These are phyloP conservation scores for Panorpa germanica DNA, from an alignment of 2,888 invertebrate species.

Conservation along the genomic window DNA sequence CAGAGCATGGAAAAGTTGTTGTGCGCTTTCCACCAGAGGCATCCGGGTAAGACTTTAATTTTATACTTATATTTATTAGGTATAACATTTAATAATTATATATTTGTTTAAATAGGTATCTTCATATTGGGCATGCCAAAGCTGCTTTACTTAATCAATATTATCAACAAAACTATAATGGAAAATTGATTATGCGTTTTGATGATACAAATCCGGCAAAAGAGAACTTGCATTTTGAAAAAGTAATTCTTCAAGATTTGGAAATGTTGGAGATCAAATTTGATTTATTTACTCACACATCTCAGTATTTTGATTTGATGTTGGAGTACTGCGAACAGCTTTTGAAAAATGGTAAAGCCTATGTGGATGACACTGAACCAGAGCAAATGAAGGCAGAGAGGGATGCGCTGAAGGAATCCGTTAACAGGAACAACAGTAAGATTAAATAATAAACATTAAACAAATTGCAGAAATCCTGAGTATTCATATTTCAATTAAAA, in stretches of 20 bases:
- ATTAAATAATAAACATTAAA: slow-evolving; percentile 11
- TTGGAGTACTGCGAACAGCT: slow-evolving; percentile 72
- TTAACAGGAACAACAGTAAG: slow-evolving; percentile 68
- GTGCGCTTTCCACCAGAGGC: slow-evolving; percentile 99
- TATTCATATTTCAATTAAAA: not conserved
- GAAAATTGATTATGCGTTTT: slow-evolving; percentile 93
- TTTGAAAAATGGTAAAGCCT: slow-evolving; percentile 77
- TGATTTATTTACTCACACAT: slow-evolving; percentile 85
- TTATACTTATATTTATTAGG: slow-evolving; percentile 10
- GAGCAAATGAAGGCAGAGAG: slow-evolving; percentile 90
- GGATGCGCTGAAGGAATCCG: slow-evolving; percentile 72
- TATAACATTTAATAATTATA: slow-evolving; percentile 6
- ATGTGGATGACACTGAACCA: slow-evolving; percentile 90
- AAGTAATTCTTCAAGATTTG: slow-evolving; percentile 90
- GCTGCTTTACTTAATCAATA: slow-evolving; percentile 96
- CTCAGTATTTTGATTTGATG: slow-evolving; percentile 91
- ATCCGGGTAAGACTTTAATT: slow-evolving; percentile 48
- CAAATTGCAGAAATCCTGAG: not conserved
- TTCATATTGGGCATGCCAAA: slow-evolving; percentile 98
- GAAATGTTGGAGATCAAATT: slow-evolving; percentile 80
- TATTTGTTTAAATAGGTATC: slow-evolving; percentile 33
- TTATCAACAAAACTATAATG: slow-evolving; percentile 83
- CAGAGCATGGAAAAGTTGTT: slow-evolving; percentile 93
- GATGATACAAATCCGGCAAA: slow-evolving; percentile 99
- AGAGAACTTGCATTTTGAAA: slow-evolving; percentile 91